Evolutionary conservation across 2,888 invertebrate species (phyloP), one percentile per base, ranked within the genome.

Genomic region (Drosophila yooni): DNA sequence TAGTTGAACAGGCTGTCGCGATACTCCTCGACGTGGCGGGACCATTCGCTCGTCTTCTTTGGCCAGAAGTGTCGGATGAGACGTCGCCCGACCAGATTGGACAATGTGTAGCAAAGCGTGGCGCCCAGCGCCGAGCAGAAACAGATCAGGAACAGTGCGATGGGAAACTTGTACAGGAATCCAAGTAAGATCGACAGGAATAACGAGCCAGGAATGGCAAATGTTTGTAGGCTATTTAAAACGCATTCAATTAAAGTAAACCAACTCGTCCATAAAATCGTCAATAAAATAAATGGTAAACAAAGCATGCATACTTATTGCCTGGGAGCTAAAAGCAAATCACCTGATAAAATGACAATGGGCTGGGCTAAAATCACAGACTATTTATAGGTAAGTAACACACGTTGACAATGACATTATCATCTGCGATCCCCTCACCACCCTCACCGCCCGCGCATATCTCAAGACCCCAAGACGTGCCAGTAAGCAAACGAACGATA

Each of bases 141-240:
- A 91, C 98, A 98, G 1, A 98, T 98, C 74, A 99, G 94, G 64
- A 96, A 91, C 83, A 99, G 93, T 8, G 99, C 99, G 80, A 97
- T 92, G 54, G 96, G 96, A 93, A 99, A 99, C 70, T 98, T 97
- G 92, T 99, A 99, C 48, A 99, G 94, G 93, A 99, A 99, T 76
- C 99, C 99, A 74, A 98, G 98, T 61, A 99, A 94, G 87, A 99
- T 98, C 77, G 99, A 99, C 63, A 99, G 94, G 92, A 99, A 99
- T 91, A 99, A 96, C 21, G 99, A 99, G 79, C 99, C 99, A 75
- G 99, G 99, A 94, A 99, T 99, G 90, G 99, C 99, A 94, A 99
- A 99, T 74, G 99, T 98, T 95, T 99, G 99, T 91, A 99, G 95
- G 94, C 98, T 98, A 64, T 27, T n/a, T 13, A 3, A 29, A 18